A percentile compares a stretch with the other conserved stretches of the same genome.
Evolutionary conservation across 2,888 invertebrate species (phyloP).

Genomic region (Teleogryllus oceanicus): DNA sequence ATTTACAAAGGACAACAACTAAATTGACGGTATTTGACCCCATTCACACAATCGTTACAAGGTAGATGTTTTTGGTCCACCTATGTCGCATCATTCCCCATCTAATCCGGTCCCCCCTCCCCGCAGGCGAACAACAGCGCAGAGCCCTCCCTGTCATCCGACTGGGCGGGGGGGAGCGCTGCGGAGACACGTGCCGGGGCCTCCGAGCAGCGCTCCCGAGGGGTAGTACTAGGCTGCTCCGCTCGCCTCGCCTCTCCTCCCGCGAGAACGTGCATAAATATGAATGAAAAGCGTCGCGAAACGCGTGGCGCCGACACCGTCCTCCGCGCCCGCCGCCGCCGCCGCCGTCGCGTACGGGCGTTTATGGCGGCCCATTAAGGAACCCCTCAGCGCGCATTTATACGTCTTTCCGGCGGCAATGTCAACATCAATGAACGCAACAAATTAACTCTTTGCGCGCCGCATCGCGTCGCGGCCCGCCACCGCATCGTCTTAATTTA

Average conservation of each 20-base stretch:
- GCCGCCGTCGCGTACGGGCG: neutral
- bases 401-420: constrained; percentile 12
- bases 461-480: neutral
- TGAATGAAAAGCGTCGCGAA: neutral
- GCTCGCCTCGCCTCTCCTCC: neutral
- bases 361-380: neutral
- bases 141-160: no score
- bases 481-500: neutral
- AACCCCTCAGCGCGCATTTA: neutral
- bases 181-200: no score
- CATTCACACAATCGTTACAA: no score
- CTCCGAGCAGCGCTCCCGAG: no score
- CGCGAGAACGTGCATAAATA: constrained; percentile 6
- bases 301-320: neutral
- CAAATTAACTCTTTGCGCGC: neutral
- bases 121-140: neutral
- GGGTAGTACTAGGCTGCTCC: no score
- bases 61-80: no score
- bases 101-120: neutral
- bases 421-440: constrained; percentile 1
- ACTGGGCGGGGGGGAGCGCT: no score
- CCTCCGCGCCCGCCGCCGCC: neutral
- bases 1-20: no score
- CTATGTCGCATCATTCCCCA: neutral
- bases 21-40: no score